phyloP scores from a whole-genome alignment of 2,888 invertebrate genomes.

The Lottia scabra region DNA sequence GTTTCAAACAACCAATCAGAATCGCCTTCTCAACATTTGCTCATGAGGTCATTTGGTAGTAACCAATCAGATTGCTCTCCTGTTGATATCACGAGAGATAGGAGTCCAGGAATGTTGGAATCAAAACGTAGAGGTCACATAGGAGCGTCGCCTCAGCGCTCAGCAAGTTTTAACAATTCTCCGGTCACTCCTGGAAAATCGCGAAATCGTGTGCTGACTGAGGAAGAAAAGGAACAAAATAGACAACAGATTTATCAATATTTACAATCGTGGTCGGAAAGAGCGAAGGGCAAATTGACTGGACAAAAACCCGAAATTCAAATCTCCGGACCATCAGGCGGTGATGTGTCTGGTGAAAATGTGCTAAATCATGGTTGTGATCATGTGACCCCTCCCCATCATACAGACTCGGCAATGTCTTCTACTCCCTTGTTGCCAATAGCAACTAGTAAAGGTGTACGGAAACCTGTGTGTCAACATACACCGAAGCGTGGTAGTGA shows the following conservation, averaged over 20 bases:
- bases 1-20: slow-evolving; percentile 20
- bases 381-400: slow-evolving; percentile 1
- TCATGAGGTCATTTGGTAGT: background rate
- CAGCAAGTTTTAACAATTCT: slow-evolving; percentile 12
- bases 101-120: slow-evolving; percentile 27
- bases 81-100: slow-evolving; percentile 8
- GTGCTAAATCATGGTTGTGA: slow-evolving; percentile 23
- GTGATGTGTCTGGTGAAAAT: slow-evolving; percentile 11
- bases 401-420: background rate
- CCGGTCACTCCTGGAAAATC: slow-evolving; percentile 49
- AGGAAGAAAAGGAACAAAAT: slow-evolving; percentile 59
- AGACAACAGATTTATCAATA: slow-evolving; percentile 61
- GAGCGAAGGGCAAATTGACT: slow-evolving; percentile 42
- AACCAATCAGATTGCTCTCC: background rate
- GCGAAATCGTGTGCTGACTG: slow-evolving; percentile 49
- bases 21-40: slow-evolving; percentile 9
- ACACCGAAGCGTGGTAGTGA: background rate
- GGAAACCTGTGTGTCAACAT: background rate
- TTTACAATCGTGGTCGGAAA: slow-evolving; percentile 61
- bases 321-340: slow-evolving; percentile 4
- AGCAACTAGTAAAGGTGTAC: background rate
- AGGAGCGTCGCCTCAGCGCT: slow-evolving; percentile 12
- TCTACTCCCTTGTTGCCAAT: background rate
- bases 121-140: background rate
- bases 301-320: slow-evolving; percentile 14